Evolutionary conservation across 2,113 vertebrate species (phyloP).

Genomic region (Python bivittatus): DNA sequence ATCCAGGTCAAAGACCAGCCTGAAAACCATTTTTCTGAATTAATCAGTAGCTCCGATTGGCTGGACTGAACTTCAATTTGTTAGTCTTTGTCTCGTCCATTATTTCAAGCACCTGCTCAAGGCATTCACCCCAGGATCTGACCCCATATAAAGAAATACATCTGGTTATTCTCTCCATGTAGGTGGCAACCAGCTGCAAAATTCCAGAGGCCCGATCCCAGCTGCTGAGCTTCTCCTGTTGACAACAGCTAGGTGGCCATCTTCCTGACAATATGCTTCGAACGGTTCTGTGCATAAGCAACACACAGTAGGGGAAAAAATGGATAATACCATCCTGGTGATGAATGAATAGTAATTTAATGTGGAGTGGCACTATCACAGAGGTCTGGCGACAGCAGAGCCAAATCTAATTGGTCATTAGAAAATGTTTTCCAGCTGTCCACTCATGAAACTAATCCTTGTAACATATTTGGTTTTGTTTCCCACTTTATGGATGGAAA

Average conservation of each 20-base stretch:
- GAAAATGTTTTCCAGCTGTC: background rate
- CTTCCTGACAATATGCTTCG: background rate
- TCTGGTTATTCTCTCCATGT: background rate
- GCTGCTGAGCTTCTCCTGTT: background rate
- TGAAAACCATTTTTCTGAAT: background rate
- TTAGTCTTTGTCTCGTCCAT: background rate
- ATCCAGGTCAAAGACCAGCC: background rate
- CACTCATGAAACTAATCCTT: background rate
- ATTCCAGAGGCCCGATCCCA: background rate
- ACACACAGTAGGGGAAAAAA: background rate
- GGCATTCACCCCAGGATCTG: background rate
- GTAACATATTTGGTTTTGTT: background rate
- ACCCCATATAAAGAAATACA: background rate
- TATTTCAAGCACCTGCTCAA: background rate
- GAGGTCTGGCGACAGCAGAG: background rate
- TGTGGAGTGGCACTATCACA: background rate
- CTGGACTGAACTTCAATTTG: background rate
- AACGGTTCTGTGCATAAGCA: background rate
- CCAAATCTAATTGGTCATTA: background rate
- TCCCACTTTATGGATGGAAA: background rate
- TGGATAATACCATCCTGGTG: background rate
- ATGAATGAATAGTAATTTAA: background rate
- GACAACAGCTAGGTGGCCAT: background rate
- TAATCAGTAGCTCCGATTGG: background rate
- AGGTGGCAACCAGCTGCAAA: background rate